Evolutionary conservation across 1,140 invertebrate genomes (phyloP).

Genomic region (Coelopa frigida): DNA sequence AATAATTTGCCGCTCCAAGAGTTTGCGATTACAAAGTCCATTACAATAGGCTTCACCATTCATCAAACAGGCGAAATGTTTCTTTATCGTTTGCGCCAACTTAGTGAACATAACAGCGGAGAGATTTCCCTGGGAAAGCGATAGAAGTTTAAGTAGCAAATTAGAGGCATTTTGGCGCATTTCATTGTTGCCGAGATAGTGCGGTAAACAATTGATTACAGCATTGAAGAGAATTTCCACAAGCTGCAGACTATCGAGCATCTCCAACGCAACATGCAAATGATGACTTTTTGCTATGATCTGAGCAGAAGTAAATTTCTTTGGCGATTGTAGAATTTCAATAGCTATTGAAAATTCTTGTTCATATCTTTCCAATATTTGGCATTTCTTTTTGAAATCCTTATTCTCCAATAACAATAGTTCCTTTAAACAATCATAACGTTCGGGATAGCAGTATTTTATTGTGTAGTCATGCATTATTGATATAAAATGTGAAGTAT

Average conservation of each 20-base stretch:
- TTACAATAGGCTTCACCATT: constrained; percentile 20
- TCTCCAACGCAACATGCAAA: constrained; percentile 5
- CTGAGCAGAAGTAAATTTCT: constrained; percentile 1
- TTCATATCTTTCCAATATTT: background rate
- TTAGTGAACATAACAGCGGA: constrained; percentile 11
- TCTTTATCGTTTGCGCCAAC: constrained; percentile 15
- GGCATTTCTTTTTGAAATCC: constrained; percentile 1
- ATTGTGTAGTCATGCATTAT: constrained; percentile 18
- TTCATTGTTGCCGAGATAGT: constrained; percentile 11
- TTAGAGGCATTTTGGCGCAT: constrained; percentile 18
- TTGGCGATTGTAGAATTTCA: background rate
- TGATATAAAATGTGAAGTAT: background rate
- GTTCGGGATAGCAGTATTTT: constrained; percentile 7
- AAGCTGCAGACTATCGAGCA: constrained; percentile 22
- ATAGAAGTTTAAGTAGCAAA: constrained; percentile 19
- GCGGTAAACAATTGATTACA: constrained; percentile 18
- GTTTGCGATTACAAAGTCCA: constrained; percentile 19
- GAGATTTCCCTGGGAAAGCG: constrained; percentile 16
- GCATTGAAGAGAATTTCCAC: constrained; percentile 19
- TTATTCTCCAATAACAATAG: background rate
- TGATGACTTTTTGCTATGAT: background rate
- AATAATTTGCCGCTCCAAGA: constrained; percentile 20
- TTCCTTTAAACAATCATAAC: background rate
- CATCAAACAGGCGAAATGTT: constrained; percentile 26
- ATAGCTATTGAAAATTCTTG: background rate